phyloP scores from a whole-genome alignment of 2,888 invertebrate species.

The Cerceris rybyensis region DNA sequence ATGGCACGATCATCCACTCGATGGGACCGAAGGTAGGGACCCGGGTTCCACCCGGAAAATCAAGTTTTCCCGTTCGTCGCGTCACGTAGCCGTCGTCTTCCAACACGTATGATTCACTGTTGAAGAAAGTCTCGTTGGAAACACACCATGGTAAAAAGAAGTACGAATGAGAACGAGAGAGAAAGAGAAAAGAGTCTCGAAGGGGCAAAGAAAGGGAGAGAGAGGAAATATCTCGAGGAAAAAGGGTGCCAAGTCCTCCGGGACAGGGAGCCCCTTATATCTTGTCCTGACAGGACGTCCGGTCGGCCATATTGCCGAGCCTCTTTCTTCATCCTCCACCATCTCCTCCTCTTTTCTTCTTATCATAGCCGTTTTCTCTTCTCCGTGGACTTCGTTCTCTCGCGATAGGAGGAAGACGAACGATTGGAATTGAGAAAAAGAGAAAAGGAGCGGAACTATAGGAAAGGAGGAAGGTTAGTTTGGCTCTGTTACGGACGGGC shows the following conservation, averaged over 20 bases:
- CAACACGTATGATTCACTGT: slow-evolving; percentile 52
- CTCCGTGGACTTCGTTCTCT: slow-evolving; percentile 5
- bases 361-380: slow-evolving; percentile 30
- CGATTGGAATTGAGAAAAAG: slow-evolving; percentile 25
- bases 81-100: slow-evolving; percentile 54
- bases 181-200: slow-evolving; percentile 32
- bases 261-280: slow-evolving; percentile 62
- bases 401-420: slow-evolving; percentile 24
- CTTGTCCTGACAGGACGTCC: slow-evolving; percentile 67
- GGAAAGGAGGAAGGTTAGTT: slow-evolving; percentile 54
- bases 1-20: slow-evolving; percentile 35
- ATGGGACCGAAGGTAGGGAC: slow-evolving; percentile 3
- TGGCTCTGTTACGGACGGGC: slow-evolving; percentile 53
- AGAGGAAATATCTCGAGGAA: slow-evolving; percentile 33
- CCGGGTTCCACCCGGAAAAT: slow-evolving; percentile 50
- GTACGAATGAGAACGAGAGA: slow-evolving; percentile 25
- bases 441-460: background rate
- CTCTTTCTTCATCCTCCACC: slow-evolving; percentile 30
- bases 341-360: slow-evolving; percentile 14
- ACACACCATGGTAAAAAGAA: slow-evolving; percentile 22
- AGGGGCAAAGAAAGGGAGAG: slow-evolving; percentile 36
- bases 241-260: slow-evolving; percentile 63
- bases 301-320: slow-evolving; percentile 61
- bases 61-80: slow-evolving; percentile 51
- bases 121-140: slow-evolving; percentile 37